These are phyloP conservation scores for Protaetia brevitarsis DNA, from an alignment of 1,140 invertebrate species.

Conservation along the genomic window DNA sequence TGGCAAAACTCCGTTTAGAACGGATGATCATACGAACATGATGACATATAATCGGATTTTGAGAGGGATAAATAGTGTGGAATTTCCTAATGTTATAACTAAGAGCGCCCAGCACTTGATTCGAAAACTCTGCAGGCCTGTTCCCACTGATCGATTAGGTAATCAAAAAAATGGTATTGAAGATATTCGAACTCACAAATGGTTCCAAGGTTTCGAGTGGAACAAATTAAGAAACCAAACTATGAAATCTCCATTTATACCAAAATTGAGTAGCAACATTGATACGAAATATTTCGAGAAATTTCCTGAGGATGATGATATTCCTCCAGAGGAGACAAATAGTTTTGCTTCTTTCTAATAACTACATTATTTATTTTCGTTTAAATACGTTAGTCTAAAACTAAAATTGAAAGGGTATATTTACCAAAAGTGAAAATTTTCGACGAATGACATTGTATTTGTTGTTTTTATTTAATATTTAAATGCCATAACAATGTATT, in stretches of 20 bases:
- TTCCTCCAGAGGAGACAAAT: slow-evolving; percentile 35
- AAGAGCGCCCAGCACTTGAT: slow-evolving; percentile 80
- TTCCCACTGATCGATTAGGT: slow-evolving; percentile 88
- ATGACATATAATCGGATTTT: slow-evolving; percentile 95
- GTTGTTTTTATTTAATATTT: too few species aligned
- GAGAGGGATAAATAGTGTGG: slow-evolving; percentile 84
- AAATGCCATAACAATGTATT: too few species aligned
- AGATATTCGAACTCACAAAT: slow-evolving; percentile 93
- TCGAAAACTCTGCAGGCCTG: slow-evolving; percentile 81
- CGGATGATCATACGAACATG: slow-evolving; percentile 81
- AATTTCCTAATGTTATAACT: slow-evolving; percentile 76
- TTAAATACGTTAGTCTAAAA: too few species aligned
- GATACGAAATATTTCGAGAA: slow-evolving; percentile 41
- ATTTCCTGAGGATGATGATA: slow-evolving; percentile 38
- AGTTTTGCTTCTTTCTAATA: background rate
- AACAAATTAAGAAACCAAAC: slow-evolving; percentile 32
- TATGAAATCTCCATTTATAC: slow-evolving; percentile 35
- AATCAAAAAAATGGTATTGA: slow-evolving; percentile 86
- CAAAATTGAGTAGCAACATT: slow-evolving; percentile 33
- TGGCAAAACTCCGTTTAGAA: slow-evolving; percentile 92
- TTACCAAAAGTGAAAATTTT: too few species aligned
- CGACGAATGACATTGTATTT: too few species aligned
- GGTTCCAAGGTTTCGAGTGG: slow-evolving; percentile 47
- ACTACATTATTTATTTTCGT: too few species aligned
- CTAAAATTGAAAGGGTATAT: too few species aligned